Conservation (phyloP, 1,140 invertebrate species). For the Leptinotarsa lineolata region DNA sequence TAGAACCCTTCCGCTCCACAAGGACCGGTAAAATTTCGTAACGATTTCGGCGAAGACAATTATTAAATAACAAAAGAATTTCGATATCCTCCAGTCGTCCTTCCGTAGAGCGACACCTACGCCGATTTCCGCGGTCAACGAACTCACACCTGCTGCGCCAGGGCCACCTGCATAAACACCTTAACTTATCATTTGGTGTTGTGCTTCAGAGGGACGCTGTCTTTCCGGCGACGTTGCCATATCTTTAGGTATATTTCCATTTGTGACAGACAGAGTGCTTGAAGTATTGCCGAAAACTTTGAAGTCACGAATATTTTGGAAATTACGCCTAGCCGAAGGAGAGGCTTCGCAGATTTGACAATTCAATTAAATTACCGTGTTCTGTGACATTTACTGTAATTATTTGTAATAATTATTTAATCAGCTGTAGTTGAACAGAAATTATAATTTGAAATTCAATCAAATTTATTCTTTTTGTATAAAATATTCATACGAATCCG, state of each 20-base stretch:
- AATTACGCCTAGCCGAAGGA: no score
- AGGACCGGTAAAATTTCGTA: neutral
- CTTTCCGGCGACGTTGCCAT: neutral
- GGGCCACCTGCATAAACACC: constrained; percentile 4
- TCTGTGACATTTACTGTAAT: no score
- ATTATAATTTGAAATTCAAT: no score
- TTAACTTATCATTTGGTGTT: neutral
- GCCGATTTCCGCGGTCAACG: constrained; percentile 1
- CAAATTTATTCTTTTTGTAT: no score
- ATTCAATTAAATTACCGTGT: no score
- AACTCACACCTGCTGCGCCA: neutral
- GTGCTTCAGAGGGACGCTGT: neutral
- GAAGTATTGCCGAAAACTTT: no score
- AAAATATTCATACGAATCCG: no score
- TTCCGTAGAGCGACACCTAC: neutral
- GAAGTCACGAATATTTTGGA: no score
- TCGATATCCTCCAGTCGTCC: neutral
- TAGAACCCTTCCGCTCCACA: neutral
- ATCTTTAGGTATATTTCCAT: neutral
- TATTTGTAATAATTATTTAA: no score
- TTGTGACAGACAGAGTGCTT: no score
- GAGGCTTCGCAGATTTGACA: no score
- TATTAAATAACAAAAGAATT: constrained; percentile 9
- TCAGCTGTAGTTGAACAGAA: no score
- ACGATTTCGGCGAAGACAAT: constrained; percentile 7